Evolutionary conservation across 2,797 vertebrate genomes (phyloP).

Genomic region (Sebastes diploproa): DNA sequence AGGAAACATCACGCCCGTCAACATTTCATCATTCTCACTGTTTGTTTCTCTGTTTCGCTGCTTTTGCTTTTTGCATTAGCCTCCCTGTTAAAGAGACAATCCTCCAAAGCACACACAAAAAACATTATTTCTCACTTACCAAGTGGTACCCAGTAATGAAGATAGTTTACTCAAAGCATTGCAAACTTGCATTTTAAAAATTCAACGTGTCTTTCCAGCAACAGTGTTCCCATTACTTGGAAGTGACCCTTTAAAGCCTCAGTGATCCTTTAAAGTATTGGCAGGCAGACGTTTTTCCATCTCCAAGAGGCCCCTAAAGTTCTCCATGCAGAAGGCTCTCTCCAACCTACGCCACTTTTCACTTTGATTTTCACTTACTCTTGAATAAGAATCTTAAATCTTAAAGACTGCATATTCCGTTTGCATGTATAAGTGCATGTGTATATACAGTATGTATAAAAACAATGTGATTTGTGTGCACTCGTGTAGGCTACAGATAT

Average conservation of each 20-base stretch:
- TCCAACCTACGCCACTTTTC: constrained; percentile 6
- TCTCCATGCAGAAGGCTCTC: constrained; percentile 10
- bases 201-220: constrained; percentile 12
- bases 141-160: background rate
- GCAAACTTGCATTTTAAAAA: background rate
- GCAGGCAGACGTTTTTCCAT: constrained; percentile 42
- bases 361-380: background rate
- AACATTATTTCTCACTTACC: background rate
- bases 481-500: background rate
- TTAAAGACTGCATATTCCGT: background rate
- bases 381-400: background rate
- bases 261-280: constrained; percentile 28
- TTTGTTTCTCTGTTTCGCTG: constrained; percentile 23
- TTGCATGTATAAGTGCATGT: background rate
- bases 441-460: no score
- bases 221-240: constrained; percentile 7
- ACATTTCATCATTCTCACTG: constrained; percentile 43
- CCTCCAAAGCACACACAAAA: background rate
- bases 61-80: background rate
- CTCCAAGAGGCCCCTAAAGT: constrained; percentile 27
- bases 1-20: constrained; percentile 62
- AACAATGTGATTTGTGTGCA: background rate
- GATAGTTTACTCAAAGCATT: background rate
- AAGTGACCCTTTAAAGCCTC: constrained; percentile 10
- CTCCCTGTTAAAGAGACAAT: background rate